Percentiles rank a stretch among this genome's conserved stretches.
Conservation (phyloP, 2,797 vertebrate species). For the Gymnothorax javanicus region DNA sequence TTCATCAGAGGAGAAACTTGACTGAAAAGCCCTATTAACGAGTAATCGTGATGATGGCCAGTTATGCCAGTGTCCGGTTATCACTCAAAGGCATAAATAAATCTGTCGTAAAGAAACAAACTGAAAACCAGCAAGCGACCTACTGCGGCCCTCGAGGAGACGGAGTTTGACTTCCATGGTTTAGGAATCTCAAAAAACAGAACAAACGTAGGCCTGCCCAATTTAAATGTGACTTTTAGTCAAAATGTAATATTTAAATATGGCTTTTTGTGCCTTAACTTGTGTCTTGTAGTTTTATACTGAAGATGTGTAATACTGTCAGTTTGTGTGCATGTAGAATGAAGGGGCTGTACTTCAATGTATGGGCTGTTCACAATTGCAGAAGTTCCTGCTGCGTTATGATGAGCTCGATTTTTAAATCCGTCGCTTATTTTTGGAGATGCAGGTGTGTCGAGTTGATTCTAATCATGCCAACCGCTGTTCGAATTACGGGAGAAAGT, state of each 20-base stretch:
- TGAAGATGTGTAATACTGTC: slow-evolving; percentile 14
- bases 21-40: background rate
- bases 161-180: background rate
- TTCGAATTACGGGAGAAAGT: background rate
- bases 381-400: background rate
- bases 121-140: background rate
- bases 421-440: background rate
- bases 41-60: background rate
- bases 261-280: slow-evolving; percentile 79
- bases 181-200: background rate
- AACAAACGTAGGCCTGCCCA: slow-evolving; percentile 48
- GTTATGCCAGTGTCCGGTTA: background rate
- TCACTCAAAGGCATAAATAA: slow-evolving; percentile 21
- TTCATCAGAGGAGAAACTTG: background rate
- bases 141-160: background rate
- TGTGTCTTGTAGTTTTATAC: slow-evolving; percentile 63
- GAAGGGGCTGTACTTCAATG: background rate
- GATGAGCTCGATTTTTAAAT: background rate
- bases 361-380: background rate
- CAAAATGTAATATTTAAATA: slow-evolving; percentile 63
- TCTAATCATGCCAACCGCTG: background rate
- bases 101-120: background rate
- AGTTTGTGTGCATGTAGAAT: slow-evolving; percentile 26
- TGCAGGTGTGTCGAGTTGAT: background rate
- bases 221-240: slow-evolving; percentile 53